A percentile compares a stretch with the other conserved stretches of the same genome.
These are phyloP conservation scores for Eretmocerus hayati DNA, from an alignment of 2,888 invertebrate species.

Conservation along the genomic window DNA sequence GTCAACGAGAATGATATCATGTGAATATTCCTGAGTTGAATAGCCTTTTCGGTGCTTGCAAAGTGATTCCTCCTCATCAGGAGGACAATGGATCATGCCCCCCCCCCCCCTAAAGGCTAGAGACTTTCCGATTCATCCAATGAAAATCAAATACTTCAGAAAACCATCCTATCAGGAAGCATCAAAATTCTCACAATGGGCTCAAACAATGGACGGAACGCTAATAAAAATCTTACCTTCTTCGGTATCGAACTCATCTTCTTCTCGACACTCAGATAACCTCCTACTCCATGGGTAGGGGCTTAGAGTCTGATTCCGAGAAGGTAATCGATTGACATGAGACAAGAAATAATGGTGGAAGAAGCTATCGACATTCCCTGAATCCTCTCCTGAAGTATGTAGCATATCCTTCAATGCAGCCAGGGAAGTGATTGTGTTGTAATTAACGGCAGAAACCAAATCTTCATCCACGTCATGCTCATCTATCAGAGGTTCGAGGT, in stretches of 20 bases:
- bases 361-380: constrained; percentile 53
- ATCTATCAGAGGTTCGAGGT: too few relatives aligned
- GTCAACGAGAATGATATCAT: too few relatives aligned
- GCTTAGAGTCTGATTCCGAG: constrained; percentile 50
- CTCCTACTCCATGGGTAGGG: constrained; percentile 50
- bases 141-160: too few relatives aligned
- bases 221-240: constrained; percentile 35
- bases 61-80: too few relatives aligned
- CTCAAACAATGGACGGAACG: too few relatives aligned
- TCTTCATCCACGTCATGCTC: constrained; percentile 62
- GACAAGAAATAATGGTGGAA: constrained; percentile 69
- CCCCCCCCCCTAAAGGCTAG: too few relatives aligned
- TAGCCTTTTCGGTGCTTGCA: too few relatives aligned
- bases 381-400: constrained; percentile 54
- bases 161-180: too few relatives aligned
- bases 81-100: too few relatives aligned
- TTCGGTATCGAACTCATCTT: constrained; percentile 69
- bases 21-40: too few relatives aligned
- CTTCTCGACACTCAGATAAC: constrained; percentile 75
- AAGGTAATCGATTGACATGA: constrained; percentile 64
- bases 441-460: constrained; percentile 60
- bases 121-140: too few relatives aligned
- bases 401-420: constrained; percentile 64
- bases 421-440: constrained; percentile 63
- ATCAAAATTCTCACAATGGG: too few relatives aligned